Percentiles rank a stretch among this genome's conserved stretches.
Evolutionary conservation across 2,888 invertebrate species (phyloP).

Genomic region (Hyalella azteca): DNA sequence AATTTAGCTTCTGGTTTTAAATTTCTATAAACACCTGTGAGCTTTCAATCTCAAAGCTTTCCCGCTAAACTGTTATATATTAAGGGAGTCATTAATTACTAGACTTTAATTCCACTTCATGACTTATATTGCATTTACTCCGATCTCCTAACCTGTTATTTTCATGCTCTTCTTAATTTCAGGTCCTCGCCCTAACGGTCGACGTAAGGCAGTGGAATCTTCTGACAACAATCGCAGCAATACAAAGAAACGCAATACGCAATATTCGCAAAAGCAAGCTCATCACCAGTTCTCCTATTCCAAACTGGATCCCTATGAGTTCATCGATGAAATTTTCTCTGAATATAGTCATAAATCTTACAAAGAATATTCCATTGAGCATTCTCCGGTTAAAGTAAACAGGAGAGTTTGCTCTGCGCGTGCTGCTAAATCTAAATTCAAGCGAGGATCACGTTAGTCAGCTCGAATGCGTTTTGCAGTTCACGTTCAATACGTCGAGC

Average conservation of each 20-base stretch:
- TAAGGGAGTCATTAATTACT: too few relatives aligned
- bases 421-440: too few relatives aligned
- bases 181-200: neutral
- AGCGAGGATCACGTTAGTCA: too few relatives aligned
- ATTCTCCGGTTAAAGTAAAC: constrained; percentile 9
- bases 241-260: neutral
- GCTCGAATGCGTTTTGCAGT: too few relatives aligned
- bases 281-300: neutral
- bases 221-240: neutral
- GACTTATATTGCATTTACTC: too few relatives aligned
- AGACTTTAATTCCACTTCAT: too few relatives aligned
- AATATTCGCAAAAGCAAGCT: neutral
- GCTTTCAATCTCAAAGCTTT: too few relatives aligned
- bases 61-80: too few relatives aligned
- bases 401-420: neutral
- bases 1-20: too few relatives aligned
- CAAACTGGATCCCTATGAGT: constrained; percentile 37
- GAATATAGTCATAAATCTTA: constrained; percentile 15
- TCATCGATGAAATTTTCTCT: constrained; percentile 30
- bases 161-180: neutral
- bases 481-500: too few relatives aligned
- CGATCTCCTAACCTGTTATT: too few relatives aligned
- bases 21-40: too few relatives aligned
- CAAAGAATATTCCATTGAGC: constrained; percentile 19
- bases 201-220: neutral